Conservation (phyloP, 2,113 vertebrate species). For the Trinectes maculatus region DNA sequence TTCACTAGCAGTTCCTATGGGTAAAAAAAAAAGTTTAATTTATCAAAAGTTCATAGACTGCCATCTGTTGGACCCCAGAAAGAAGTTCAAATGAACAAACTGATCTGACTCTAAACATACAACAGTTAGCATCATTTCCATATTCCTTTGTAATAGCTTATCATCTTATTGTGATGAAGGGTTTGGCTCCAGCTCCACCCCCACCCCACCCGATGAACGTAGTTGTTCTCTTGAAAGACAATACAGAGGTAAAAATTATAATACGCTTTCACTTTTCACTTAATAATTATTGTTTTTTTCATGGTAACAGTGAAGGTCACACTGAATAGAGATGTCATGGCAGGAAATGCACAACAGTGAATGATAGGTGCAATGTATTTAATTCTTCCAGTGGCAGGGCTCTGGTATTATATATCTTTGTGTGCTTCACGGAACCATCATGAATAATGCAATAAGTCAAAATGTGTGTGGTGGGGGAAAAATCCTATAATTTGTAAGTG, state of each 20-base stretch:
- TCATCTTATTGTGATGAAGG: too few relatives aligned
- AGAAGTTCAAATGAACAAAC: slow-evolving; percentile 60
- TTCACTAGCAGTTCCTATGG: slow-evolving; percentile 21
- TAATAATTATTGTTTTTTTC: too few relatives aligned
- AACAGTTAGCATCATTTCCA: neutral
- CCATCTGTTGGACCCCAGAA: slow-evolving; percentile 76
- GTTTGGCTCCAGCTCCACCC: too few relatives aligned
- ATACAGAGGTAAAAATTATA: too few relatives aligned
- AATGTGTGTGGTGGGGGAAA: neutral
- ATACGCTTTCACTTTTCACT: too few relatives aligned
- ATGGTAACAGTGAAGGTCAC: too few relatives aligned
- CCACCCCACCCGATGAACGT: too few relatives aligned
- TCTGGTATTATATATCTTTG: neutral
- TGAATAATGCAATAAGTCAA: neutral
- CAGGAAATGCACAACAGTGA: neutral
- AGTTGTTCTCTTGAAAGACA: too few relatives aligned
- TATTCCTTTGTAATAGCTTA: too few relatives aligned
- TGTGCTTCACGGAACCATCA: neutral
- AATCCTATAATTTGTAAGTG: neutral
- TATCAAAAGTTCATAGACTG: slow-evolving; percentile 71
- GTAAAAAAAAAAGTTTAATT: slow-evolving; percentile 42
- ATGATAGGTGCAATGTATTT: neutral
- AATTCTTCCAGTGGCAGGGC: neutral
- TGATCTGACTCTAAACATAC: neutral
- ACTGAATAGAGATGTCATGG: too few relatives aligned